Evolutionary conservation across 2,888 invertebrate species (phyloP).

Genomic region (Rotaria magnacalcarata): DNA sequence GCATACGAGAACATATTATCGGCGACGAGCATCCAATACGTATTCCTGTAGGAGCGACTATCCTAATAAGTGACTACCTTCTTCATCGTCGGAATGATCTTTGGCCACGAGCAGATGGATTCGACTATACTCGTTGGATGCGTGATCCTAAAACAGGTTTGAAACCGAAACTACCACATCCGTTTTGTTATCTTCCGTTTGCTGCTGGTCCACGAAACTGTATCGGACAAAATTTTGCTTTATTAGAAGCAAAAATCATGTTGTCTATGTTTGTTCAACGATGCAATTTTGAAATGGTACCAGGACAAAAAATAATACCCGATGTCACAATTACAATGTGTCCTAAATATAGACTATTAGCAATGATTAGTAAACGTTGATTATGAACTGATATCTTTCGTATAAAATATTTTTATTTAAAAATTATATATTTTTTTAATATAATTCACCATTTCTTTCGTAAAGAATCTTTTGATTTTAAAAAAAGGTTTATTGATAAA

Average conservation of each 20-base stretch:
- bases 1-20: neutral
- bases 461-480: too few relatives aligned
- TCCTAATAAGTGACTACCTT: neutral
- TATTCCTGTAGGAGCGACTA: neutral
- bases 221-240: neutral
- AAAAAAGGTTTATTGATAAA: too few relatives aligned
- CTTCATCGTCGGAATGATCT: neutral
- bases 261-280: too few relatives aligned
- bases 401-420: too few relatives aligned
- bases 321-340: neutral
- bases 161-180: conserved; percentile 12
- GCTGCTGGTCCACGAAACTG: neutral
- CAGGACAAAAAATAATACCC: neutral
- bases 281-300: neutral
- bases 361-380: neutral
- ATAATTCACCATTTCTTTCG: too few relatives aligned
- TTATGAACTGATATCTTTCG: neutral
- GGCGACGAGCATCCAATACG: neutral
- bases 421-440: too few relatives aligned
- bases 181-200: neutral
- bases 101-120: neutral
- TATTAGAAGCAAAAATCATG: too few relatives aligned
- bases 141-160: neutral
- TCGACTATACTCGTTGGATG: neutral
- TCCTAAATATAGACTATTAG: neutral